Evolutionary conservation across 1,140 invertebrate genomes (phyloP).

Genomic region (Heliconius hewitsoni): DNA sequence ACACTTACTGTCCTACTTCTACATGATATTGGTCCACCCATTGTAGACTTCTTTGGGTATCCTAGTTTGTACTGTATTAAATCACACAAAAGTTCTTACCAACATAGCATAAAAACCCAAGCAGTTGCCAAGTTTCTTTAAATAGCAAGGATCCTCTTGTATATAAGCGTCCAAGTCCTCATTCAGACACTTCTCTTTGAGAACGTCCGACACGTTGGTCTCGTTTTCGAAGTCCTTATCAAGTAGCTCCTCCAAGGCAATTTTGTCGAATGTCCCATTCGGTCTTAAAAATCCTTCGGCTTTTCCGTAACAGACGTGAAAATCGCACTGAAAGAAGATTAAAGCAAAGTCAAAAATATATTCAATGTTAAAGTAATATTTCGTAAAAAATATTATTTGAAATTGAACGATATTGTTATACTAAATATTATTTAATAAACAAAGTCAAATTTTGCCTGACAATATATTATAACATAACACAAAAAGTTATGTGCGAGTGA

Average conservation of each 20-base stretch:
- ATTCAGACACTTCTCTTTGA: slow-evolving; percentile 25
- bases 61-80: too few species aligned
- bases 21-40: too few species aligned
- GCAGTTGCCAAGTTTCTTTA: slow-evolving; percentile 18
- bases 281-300: slow-evolving; percentile 9
- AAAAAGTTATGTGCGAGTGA: too few species aligned
- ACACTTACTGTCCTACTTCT: too few species aligned
- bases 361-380: not conserved
- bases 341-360: not conserved
- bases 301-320: slow-evolving; percentile 16
- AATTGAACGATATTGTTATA: too few species aligned
- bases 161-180: slow-evolving; percentile 6
- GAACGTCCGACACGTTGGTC: not conserved
- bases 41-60: too few species aligned
- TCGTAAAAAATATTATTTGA: too few species aligned
- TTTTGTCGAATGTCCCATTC: slow-evolving; percentile 22
- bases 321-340: slow-evolving; percentile 25
- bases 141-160: slow-evolving; percentile 18
- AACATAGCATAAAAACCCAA: slow-evolving; percentile 5
- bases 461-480: too few species aligned
- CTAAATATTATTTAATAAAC: too few species aligned
- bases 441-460: too few species aligned
- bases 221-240: slow-evolving; percentile 19
- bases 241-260: not conserved
- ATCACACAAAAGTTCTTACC: slow-evolving; percentile 14